phyloP scores from a whole-genome alignment of 2,797 vertebrate species.

The Borostomias antarcticus region DNA sequence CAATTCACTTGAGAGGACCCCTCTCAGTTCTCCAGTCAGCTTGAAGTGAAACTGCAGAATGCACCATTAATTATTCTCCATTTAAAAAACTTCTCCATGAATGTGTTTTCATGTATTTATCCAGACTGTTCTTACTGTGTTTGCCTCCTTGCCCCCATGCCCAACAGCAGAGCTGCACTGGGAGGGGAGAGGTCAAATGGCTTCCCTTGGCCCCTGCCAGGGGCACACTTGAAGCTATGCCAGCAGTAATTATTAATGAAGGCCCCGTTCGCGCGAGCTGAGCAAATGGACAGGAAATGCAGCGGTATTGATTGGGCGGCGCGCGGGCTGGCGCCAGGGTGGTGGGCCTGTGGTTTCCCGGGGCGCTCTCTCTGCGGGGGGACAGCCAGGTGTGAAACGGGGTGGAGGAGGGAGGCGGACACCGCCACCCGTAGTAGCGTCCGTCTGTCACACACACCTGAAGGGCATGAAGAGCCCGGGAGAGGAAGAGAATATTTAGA shows the following conservation, averaged over 20 bases:
- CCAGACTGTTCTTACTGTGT: conserved; percentile 34
- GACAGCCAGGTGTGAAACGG: conserved; percentile 75
- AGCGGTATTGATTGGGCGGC: conserved; percentile 93
- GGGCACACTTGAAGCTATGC: conserved; percentile 89
- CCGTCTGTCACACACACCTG: conserved; percentile 60
- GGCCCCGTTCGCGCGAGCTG: conserved; percentile 86
- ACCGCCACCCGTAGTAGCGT: conserved; percentile 53
- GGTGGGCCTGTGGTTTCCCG: conserved; percentile 96
- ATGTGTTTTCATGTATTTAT: conserved; percentile 28
- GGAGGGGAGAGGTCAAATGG: conserved; percentile 73
- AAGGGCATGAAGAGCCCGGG: conserved; percentile 24
- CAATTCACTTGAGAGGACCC: conserved; percentile 17
- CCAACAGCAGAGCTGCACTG: conserved; percentile 55
- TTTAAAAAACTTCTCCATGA: conserved; percentile 39
- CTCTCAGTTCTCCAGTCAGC: conserved; percentile 15
- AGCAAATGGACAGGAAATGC: conserved; percentile 99
- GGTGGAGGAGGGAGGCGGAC: conserved; percentile 34
- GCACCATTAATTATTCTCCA: conserved; percentile 39
- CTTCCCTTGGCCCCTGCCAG: conserved; percentile 80
- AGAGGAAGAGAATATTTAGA: conserved; percentile 4
- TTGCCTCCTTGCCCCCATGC: conserved; percentile 37
- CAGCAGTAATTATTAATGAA: conserved; percentile 99
- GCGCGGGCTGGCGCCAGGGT: conserved; percentile 91
- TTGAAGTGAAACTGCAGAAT: conserved; percentile 24
- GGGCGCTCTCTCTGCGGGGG: conserved; percentile 75